phyloP scores from a whole-genome alignment of 1,140 invertebrate species.

The Ylistrum balloti region DNA sequence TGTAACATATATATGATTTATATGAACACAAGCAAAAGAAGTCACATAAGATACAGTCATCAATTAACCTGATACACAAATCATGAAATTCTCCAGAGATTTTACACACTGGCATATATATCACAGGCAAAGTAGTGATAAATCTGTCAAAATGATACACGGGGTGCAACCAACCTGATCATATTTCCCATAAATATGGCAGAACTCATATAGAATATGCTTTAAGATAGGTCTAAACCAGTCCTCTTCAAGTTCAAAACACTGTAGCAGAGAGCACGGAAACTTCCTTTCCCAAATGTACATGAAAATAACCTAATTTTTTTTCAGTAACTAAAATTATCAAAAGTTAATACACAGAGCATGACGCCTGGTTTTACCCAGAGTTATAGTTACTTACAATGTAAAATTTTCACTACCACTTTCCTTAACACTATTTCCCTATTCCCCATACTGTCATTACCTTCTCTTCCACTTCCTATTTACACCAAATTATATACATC shows the following conservation, averaged over 20 bases:
- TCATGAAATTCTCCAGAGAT: neutral
- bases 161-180: neutral
- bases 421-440: too few species aligned
- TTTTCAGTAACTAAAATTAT: too few species aligned
- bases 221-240: neutral
- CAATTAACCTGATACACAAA: neutral
- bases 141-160: slow-evolving; percentile 5
- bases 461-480: too few species aligned
- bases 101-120: neutral
- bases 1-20: neutral
- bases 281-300: neutral
- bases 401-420: too few species aligned
- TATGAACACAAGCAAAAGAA: neutral
- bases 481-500: too few species aligned
- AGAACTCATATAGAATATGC: neutral
- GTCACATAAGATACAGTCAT: neutral
- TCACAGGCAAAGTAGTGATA: neutral
- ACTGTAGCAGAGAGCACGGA: neutral
- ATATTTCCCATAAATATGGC: slow-evolving; percentile 23
- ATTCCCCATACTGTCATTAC: too few species aligned
- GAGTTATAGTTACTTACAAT: too few species aligned
- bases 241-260: neutral
- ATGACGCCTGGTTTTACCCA: neutral
- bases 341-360: too few species aligned
- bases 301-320: neutral